Evolutionary conservation across 2,113 vertebrate genomes (phyloP), one percentile per base, ranked within the genome.

Genomic region (Kryptolebias marmoratus): DNA sequence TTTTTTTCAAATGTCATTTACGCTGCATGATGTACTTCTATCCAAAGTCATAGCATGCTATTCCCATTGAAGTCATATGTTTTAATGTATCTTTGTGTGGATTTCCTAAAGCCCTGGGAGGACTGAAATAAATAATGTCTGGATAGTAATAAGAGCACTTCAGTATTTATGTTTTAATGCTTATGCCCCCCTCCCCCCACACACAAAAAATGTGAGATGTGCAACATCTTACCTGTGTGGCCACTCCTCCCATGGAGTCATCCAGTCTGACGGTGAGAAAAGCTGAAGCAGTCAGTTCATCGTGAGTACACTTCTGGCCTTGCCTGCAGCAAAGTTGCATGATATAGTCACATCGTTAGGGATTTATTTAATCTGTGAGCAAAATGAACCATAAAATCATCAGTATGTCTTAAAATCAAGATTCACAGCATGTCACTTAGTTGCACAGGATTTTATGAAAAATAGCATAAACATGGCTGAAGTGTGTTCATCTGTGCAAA

Each of bases 251-350:
- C 91, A 94, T 90, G 44, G 87, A 89, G 11, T 93, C 68, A 0
- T 95, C 93, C 80, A 95, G 64, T 5, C 49, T 22, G 18, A 94
- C 87, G 0, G 93, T 90, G 73, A 94, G 85, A 55, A 90, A 67
- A 42, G 93, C 92, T 1, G 93, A 95, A 5, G 88, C 88, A 3
- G 47, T 77, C 73, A 90, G 83, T 70, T 95, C 94, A 69, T 92
- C 92, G 47, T 72, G 62, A 13, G 75, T 85, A 79, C 90, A 89
- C 69, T 92, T 93, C 45, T 66, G 75, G 4, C 94, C 94, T 76
- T 95, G 93, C 94, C 94, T 93, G 81, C 64, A 84, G 10, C 9
- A 75, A 79, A 71, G 3, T 2, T 15, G 44, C 12, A 54, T 31
- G 36, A 8, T 22, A 22, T 22, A 22, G 11, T 47, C 22, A 58